phyloP scores from a whole-genome alignment of 2,113 vertebrate genomes.

The Nannobrachium achirus region DNA sequence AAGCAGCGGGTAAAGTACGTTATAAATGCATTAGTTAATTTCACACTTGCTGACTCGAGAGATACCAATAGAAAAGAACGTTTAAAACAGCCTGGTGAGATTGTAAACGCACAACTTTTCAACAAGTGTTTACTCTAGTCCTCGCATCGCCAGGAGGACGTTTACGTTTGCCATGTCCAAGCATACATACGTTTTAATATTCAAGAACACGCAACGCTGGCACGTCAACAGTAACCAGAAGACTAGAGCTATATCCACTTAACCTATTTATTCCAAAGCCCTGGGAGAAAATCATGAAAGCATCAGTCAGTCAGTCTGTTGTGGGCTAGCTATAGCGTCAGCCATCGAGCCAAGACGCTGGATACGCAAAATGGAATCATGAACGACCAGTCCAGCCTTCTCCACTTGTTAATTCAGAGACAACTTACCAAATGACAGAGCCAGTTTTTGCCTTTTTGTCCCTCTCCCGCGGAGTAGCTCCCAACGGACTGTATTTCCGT shows the following conservation, averaged over 20 bases:
- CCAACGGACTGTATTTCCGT: not conserved
- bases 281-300: not conserved
- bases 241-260: not conserved
- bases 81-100: too few relatives aligned
- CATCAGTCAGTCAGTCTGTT: conserved; percentile 33
- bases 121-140: conserved; percentile 44
- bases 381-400: conserved; percentile 48
- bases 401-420: conserved; percentile 22
- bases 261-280: not conserved
- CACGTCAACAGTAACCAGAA: not conserved
- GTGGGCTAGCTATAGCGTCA: conserved; percentile 38
- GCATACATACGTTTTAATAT: not conserved
- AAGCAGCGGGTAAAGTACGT: not conserved
- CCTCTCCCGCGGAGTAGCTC: conserved; percentile 29
- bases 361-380: conserved; percentile 67
- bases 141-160: conserved; percentile 3
- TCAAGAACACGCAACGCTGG: not conserved
- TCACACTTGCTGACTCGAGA: not conserved
- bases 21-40: too few relatives aligned
- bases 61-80: not conserved
- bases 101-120: not conserved
- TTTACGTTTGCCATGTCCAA: conserved; percentile 17
- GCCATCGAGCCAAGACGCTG: conserved; percentile 63
- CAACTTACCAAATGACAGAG: conserved; percentile 63
- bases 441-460: conserved; percentile 4